These are phyloP conservation scores for Polypedilum vanderplanki DNA, from an alignment of 1,140 invertebrate genomes.

Conservation along the genomic window DNA sequence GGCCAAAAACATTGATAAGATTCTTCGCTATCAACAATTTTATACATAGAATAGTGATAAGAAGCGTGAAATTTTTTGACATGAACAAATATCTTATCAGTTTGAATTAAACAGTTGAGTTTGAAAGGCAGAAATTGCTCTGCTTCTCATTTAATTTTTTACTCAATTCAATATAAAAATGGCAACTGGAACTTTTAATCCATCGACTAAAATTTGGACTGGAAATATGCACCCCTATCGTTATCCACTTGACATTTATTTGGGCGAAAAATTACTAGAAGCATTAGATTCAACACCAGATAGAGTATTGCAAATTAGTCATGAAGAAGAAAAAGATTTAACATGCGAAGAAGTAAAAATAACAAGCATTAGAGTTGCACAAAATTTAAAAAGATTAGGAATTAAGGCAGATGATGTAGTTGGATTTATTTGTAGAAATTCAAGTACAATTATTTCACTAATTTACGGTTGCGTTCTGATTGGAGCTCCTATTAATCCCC, in stretches of 20 bases:
- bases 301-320: neutral
- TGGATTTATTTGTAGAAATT: constrained; percentile 38
- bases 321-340: neutral
- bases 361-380: constrained; percentile 31
- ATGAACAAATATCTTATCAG: no score
- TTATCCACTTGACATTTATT: neutral
- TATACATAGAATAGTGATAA: no score
- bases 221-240: neutral
- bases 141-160: no score
- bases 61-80: no score
- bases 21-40: no score
- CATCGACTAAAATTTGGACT: neutral
- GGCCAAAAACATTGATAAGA: no score
- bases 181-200: neutral
- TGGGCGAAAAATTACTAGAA: neutral
- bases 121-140: no score
- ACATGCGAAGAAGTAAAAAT: constrained; percentile 25
- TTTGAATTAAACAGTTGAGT: no score
- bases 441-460: constrained; percentile 37
- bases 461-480: constrained; percentile 37
- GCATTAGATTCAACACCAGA: neutral
- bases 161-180: neutral
- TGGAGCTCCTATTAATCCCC: constrained; percentile 38
- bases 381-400: constrained; percentile 34
- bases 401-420: constrained; percentile 37